Base-by-base conservation (phyloP, 1,140 invertebrate genomes). In the Drepana arcuata region DNA sequence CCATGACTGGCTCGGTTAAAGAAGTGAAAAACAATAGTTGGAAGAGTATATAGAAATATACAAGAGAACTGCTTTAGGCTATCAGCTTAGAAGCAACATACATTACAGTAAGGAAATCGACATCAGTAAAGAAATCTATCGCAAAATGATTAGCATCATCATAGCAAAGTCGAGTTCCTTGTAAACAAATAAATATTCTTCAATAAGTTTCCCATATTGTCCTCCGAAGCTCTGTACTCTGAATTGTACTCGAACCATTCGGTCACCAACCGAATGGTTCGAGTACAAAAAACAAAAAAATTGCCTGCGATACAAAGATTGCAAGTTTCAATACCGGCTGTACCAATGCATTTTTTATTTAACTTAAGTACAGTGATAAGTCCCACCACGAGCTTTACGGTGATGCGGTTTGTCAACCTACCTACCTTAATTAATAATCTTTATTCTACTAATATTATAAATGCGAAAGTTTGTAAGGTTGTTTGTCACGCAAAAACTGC, bases 1-100 rank as follows among this genome's bases (percentile, higher is more conserved):
- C 61, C 78, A 46, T 84, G 82, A 31, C 61, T 66, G 10, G 80
- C 69, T 5, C 79, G 79, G 35, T 83, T 3, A 77, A 41, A 42
- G 69, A 71, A 50, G 83, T 83, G 10, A 84, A 54, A 13, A 39
- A 49, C 15, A 80, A 79, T 43, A 75, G 69, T 35, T 82, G 80
- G 5, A 62, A 24, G 48, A 84, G 84, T 28, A 72, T 56, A 50
- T 83, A 84, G n/a, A 79, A 66, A 48, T 72, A 84, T 16, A 77
- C 63, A 2, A 65, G 56, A 16, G 54, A 54, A 48, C 61, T 70
- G 12, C 60, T 34, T 41, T 72, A 72, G 6, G 70, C 52, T 32
- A 74, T 71, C n/a, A 74, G 48, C 21, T 33, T 48, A 7, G 67
- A 48, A 12, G 80, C 56, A 2, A 59, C 58, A 40, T 63, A 67